A percentile compares a stretch with the other conserved stretches of the same genome.
Conservation (phyloP, 2,888 invertebrate species). For the Achlya flavicornis region DNA sequence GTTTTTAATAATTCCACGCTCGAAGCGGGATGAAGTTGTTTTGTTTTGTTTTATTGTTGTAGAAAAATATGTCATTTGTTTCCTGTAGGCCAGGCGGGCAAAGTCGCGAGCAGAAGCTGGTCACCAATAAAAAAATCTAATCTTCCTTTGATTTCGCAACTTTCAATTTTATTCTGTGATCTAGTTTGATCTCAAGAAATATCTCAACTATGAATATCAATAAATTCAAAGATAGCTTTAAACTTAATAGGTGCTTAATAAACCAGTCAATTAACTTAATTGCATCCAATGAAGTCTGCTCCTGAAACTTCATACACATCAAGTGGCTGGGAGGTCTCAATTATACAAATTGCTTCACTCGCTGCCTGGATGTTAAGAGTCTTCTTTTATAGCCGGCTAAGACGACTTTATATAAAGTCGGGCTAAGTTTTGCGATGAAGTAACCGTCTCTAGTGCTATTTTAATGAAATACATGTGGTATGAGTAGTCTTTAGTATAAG, state of each 20-base stretch:
- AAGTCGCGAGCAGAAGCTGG: too few relatives aligned
- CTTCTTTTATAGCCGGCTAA: conserved; percentile 10
- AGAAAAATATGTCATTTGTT: too few relatives aligned
- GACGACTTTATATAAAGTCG: neutral
- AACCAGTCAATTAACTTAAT: conserved; percentile 30
- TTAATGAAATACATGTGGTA: neutral
- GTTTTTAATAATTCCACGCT: too few relatives aligned
- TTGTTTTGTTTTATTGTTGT: too few relatives aligned
- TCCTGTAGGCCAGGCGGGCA: too few relatives aligned
- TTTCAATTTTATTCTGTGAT: neutral
- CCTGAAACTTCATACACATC: conserved; percentile 9
- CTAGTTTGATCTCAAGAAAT: neutral
- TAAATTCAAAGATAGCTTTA: conserved; percentile 17
- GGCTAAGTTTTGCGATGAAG: neutral
- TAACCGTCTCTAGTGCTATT: conserved; percentile 7
- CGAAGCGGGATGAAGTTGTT: too few relatives aligned
- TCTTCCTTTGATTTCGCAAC: neutral
- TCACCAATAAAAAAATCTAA: neutral
- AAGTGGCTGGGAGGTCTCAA: conserved; percentile 11
- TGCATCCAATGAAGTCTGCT: conserved; percentile 12
- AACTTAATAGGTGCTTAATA: conserved; percentile 17
- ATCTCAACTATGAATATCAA: neutral
- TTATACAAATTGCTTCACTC: conserved; percentile 19
- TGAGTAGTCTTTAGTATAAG: neutral
- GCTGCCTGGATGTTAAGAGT: conserved; percentile 11